phyloP scores from a whole-genome alignment of 2,113 vertebrate genomes.

The Aphyosemion australe region DNA sequence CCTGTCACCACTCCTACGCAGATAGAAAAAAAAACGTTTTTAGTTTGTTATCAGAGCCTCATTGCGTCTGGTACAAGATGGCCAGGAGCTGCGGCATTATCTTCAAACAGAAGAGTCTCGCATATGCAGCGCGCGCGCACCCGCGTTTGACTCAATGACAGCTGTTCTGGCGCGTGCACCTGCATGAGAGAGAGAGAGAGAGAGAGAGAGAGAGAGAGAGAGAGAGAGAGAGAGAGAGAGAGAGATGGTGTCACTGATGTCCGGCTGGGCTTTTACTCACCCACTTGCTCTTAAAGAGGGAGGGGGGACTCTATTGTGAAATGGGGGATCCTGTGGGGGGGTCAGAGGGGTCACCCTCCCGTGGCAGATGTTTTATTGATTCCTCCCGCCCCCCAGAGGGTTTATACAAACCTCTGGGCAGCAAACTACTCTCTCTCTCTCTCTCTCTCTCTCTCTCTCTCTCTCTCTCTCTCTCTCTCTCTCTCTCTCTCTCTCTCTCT shows the following conservation, averaged over 20 bases:
- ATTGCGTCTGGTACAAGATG: conserved; percentile 73
- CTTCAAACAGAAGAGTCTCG: conserved; percentile 46
- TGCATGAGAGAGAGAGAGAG: background rate
- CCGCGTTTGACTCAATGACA: conserved; percentile 62
- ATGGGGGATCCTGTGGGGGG: background rate
- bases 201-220: background rate
- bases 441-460: no score
- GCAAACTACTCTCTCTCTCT: no score
- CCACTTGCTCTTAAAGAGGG: background rate
- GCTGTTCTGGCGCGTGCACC: conserved; percentile 66
- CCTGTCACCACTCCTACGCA: conserved; percentile 1
- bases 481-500: no score
- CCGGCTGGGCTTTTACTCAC: no score
- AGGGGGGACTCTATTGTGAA: background rate
- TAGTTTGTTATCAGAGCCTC: conserved; percentile 51
- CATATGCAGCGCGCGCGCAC: conserved; percentile 57
- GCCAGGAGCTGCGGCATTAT: conserved; percentile 64
- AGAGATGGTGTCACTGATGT: conserved; percentile 27
- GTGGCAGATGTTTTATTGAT: conserved; percentile 65
- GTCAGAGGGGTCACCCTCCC: conserved; percentile 51
- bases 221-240: background rate
- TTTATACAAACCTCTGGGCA: background rate
- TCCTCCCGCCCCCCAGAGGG: conserved; percentile 6
- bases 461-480: no score
- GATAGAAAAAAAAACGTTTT: background rate